phyloP scores from a whole-genome alignment of 1,140 invertebrate species.

The Zaprionus capensis region DNA sequence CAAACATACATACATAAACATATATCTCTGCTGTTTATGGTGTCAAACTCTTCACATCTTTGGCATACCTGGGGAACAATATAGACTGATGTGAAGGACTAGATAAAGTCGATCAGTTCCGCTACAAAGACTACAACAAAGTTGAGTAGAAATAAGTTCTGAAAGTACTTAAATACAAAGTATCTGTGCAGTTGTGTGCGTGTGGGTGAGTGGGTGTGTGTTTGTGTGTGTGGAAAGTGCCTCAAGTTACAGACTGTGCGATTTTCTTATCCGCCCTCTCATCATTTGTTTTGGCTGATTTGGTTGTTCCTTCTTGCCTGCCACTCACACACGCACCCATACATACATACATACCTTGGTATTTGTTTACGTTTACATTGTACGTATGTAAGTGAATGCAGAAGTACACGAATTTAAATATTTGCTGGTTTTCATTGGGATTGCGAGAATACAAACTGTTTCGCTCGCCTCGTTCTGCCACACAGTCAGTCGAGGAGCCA shows the following conservation, averaged over 20 bases:
- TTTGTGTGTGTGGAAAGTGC: slow-evolving; percentile 6
- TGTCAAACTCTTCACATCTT: not conserved
- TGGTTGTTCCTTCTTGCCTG: slow-evolving; percentile 26
- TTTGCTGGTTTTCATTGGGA: slow-evolving; percentile 53
- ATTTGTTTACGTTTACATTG: slow-evolving; percentile 72
- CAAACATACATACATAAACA: no score
- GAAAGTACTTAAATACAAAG: not conserved
- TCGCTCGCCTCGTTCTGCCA: not conserved
- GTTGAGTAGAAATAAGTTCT: slow-evolving; percentile 1
- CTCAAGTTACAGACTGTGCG: slow-evolving; percentile 50
- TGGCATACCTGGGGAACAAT: not conserved
- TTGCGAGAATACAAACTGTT: slow-evolving; percentile 5
- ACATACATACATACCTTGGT: slow-evolving; percentile 40
- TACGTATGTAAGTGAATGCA: slow-evolving; percentile 29
- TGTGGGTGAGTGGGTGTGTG: not conserved
- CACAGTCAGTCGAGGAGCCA: not conserved
- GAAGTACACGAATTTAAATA: slow-evolving; percentile 67
- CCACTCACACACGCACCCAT: slow-evolving; percentile 20
- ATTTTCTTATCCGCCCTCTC: slow-evolving; percentile 36
- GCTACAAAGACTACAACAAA: not conserved
- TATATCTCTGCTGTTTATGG: no score
- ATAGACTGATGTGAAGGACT: not conserved
- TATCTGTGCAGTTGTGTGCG: not conserved
- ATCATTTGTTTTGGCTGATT: slow-evolving; percentile 26
- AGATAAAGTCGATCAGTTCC: not conserved